Evolutionary conservation across 2,888 invertebrate genomes (phyloP).

Genomic region (Sthenelais limicola): DNA sequence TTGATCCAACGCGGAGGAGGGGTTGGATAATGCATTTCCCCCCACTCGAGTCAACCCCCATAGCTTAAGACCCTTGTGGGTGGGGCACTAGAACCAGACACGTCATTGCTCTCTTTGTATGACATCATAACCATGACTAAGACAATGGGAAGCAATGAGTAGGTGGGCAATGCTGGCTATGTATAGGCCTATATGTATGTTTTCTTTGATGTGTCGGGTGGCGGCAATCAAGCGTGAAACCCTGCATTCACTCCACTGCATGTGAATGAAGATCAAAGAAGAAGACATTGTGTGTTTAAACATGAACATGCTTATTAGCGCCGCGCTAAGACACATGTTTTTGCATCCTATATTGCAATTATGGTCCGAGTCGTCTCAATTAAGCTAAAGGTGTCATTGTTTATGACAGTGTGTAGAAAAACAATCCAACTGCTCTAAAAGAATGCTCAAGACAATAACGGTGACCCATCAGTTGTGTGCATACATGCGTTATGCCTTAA

Average conservation of each 20-base stretch:
- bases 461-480: no score
- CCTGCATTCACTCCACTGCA: constrained; percentile 12
- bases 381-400: no score
- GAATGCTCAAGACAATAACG: no score
- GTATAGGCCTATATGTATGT: background rate
- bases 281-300: background rate
- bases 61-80: constrained; percentile 23
- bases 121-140: constrained; percentile 14
- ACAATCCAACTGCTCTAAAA: no score
- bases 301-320: no score
- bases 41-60: background rate
- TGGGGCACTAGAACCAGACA: background rate
- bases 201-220: background rate
- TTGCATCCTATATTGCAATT: no score
- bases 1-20: no score
- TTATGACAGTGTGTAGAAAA: no score
- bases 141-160: constrained; percentile 11
- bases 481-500: no score
- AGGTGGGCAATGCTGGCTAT: background rate
- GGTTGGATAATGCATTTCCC: background rate
- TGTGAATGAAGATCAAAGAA: constrained; percentile 23
- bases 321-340: no score
- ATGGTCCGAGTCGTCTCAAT: no score
- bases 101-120: background rate
- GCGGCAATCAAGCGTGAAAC: constrained; percentile 4